Percentiles rank a stretch among this genome's conserved stretches.
Conservation (phyloP, 2,888 invertebrate genomes). For the Fabriciana adippe region DNA sequence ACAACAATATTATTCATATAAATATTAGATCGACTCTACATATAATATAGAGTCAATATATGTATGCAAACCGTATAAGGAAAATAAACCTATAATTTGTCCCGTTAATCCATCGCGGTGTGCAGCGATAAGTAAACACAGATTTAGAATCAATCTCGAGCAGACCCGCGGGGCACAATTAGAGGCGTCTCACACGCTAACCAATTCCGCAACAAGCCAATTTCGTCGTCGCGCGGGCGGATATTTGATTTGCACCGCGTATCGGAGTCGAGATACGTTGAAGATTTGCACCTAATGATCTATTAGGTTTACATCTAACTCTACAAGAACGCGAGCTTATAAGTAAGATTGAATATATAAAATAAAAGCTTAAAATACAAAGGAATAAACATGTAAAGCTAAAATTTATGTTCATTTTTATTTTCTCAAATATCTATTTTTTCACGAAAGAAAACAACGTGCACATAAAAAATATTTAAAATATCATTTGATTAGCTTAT, state of each 20-base stretch:
- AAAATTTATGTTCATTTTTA: neutral
- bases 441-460: too few relatives aligned
- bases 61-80: neutral
- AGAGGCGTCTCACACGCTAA: conserved; percentile 17
- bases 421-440: neutral
- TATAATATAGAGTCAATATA: neutral
- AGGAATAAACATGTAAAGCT: neutral
- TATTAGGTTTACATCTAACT: conserved; percentile 10
- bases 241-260: conserved; percentile 40
- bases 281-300: conserved; percentile 3
- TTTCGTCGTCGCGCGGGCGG: conserved; percentile 32
- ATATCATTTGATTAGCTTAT: too few relatives aligned
- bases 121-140: conserved; percentile 26
- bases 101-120: conserved; percentile 22
- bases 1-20: neutral
- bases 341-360: too few relatives aligned
- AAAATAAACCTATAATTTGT: neutral
- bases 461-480: too few relatives aligned
- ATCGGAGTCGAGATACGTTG: neutral
- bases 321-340: neutral
- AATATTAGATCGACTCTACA: neutral
- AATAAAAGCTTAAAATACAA: too few relatives aligned
- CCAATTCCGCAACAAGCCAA: conserved; percentile 40
- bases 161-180: conserved; percentile 32
- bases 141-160: conserved; percentile 28